Conservation (phyloP, 1,140 invertebrate genomes). For the Octopus bimaculoides region DNA sequence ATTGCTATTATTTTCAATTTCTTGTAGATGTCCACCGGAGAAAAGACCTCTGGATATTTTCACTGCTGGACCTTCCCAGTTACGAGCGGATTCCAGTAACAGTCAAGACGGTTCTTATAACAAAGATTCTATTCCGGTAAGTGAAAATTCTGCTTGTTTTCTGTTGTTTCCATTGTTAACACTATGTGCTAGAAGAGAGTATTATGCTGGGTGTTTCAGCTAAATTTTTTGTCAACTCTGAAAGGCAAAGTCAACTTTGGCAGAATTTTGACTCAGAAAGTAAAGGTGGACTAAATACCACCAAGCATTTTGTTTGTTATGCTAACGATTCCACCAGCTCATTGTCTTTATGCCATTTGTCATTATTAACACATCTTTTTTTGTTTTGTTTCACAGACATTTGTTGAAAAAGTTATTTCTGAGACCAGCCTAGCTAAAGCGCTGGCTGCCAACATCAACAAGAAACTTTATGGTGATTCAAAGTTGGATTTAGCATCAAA, state of each 20-base stretch:
- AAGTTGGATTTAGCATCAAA: neutral
- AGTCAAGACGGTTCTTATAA: neutral
- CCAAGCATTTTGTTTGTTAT: neutral
- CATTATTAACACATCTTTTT: neutral
- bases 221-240: no score
- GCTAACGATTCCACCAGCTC: neutral
- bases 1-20: no score
- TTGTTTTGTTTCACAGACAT: neutral
- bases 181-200: neutral
- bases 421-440: neutral
- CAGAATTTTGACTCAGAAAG: no score
- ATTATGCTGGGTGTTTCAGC: no score
- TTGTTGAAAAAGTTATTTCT: constrained; percentile 6
- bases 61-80: neutral
- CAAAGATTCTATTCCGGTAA: neutral
- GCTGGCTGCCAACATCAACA: neutral
- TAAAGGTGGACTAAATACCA: no score
- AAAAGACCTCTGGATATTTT: neutral
- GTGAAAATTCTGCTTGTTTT: neutral
- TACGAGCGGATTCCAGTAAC: neutral
- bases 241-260: no score
- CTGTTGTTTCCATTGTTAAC: neutral
- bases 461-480: neutral
- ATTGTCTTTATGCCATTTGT: neutral
- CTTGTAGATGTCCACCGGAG: neutral